phyloP scores from a whole-genome alignment of 2,113 vertebrate species.

The Seriola rivoliana region DNA sequence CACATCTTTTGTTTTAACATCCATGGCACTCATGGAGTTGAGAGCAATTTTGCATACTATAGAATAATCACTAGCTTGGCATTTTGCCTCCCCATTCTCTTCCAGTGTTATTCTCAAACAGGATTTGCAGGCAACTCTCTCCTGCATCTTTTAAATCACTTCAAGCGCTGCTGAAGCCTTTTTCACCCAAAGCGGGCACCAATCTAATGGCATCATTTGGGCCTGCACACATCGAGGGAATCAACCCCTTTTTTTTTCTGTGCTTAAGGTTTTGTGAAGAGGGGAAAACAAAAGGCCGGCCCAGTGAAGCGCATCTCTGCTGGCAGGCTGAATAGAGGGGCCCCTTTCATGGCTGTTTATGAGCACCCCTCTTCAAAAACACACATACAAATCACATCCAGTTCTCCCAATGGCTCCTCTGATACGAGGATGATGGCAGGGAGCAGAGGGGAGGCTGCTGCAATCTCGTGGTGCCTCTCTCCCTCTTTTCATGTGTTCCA shows the following conservation, averaged over 20 bases:
- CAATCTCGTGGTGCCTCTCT: slow-evolving; percentile 48
- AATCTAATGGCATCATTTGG: slow-evolving; percentile 81
- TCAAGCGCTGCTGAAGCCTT: slow-evolving; percentile 77
- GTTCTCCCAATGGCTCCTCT: slow-evolving; percentile 71
- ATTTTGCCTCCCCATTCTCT: slow-evolving; percentile 75
- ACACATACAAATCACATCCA: slow-evolving; percentile 84
- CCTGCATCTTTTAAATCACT: slow-evolving; percentile 82
- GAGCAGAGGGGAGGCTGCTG: slow-evolving; percentile 16
- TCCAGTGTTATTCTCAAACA: slow-evolving; percentile 69
- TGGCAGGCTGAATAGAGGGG: slow-evolving; percentile 79
- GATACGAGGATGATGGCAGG: slow-evolving; percentile 57
- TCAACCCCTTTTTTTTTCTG: slow-evolving; percentile 66
- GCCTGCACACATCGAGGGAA: slow-evolving; percentile 76
- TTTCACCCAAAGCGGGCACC: slow-evolving; percentile 75
- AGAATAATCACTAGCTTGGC: slow-evolving; percentile 75
- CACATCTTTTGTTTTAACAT: slow-evolving; percentile 79
- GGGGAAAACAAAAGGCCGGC: slow-evolving; percentile 78
- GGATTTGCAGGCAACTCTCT: slow-evolving; percentile 76
- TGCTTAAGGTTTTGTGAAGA: slow-evolving; percentile 72
- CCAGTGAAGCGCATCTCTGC: slow-evolving; percentile 81
- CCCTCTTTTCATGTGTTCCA: slow-evolving; percentile 44
- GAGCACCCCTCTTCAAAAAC: slow-evolving; percentile 84
- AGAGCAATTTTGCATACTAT: slow-evolving; percentile 80
- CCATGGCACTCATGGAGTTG: slow-evolving; percentile 73
- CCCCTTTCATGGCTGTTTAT: slow-evolving; percentile 85